A percentile compares a stretch with the other conserved stretches of the same genome.
Conservation (phyloP, 2,797 vertebrate genomes). For the Cirrhinus molitorella region DNA sequence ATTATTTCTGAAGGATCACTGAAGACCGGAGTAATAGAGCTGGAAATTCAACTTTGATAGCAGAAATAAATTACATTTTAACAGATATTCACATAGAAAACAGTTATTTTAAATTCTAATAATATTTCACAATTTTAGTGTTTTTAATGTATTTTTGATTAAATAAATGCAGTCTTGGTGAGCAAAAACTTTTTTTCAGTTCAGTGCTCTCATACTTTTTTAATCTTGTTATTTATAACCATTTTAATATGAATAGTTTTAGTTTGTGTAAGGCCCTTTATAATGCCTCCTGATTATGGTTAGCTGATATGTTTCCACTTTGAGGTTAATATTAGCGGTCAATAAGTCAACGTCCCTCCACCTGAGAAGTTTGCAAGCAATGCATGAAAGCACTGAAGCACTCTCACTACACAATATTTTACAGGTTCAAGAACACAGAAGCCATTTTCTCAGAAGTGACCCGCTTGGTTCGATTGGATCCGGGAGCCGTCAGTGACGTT, state of each 20-base stretch:
- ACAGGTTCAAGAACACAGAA: slow-evolving; percentile 96
- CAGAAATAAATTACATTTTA: neutral
- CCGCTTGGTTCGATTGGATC: slow-evolving; percentile 92
- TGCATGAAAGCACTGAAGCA: neutral
- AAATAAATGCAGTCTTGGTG: neutral
- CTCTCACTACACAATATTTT: too few relatives aligned
- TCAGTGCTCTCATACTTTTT: too few relatives aligned
- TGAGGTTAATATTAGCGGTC: neutral
- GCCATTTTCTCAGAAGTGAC: slow-evolving; percentile 95
- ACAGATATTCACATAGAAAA: neutral
- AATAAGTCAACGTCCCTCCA: neutral
- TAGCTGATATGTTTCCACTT: neutral
- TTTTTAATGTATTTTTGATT: neutral
- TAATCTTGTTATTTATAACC: neutral
- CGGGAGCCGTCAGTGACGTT: slow-evolving; percentile 91
- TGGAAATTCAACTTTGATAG: neutral
- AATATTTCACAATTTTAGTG: too few relatives aligned
- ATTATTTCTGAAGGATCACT: neutral
- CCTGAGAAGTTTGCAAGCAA: neutral
- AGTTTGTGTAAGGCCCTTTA: too few relatives aligned
- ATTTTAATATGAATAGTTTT: neutral
- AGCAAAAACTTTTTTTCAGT: too few relatives aligned
- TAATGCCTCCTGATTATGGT: neutral
- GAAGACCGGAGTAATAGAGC: neutral
- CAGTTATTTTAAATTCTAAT: too few relatives aligned